phyloP scores from a whole-genome alignment of 2,113 vertebrate genomes.

The Syngnathus floridae region DNA sequence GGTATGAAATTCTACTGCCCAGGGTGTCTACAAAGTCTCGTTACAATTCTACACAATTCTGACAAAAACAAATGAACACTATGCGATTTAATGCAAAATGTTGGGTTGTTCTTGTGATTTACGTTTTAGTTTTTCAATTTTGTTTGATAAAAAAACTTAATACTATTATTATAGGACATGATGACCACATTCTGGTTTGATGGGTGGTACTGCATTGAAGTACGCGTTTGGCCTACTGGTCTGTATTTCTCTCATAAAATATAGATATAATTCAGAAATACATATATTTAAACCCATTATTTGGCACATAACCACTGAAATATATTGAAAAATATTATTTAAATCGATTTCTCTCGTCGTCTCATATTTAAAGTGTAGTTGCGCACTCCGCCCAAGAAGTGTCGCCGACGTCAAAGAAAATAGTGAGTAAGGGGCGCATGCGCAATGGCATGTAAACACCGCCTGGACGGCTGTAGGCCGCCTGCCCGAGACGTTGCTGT shows the following conservation, averaged over 20 bases:
- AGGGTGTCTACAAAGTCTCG: background rate
- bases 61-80: background rate
- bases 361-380: constrained; percentile 1
- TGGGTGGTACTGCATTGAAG: background rate
- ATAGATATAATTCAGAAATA: background rate
- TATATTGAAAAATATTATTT: background rate
- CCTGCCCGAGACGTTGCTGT: constrained; percentile 40
- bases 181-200: background rate
- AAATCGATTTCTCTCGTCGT: background rate
- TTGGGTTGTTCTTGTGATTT: too few species aligned
- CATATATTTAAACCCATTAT: background rate
- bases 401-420: constrained; percentile 6
- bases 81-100: background rate
- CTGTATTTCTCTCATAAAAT: background rate
- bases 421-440: constrained; percentile 36
- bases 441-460: constrained; percentile 61
- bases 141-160: background rate
- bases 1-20: background rate
- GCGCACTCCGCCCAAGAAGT: background rate
- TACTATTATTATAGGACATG: background rate
- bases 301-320: background rate
- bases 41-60: background rate
- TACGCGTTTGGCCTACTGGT: background rate
- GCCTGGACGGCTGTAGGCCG: constrained; percentile 21
- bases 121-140: too few species aligned